phyloP scores from a whole-genome alignment of 2,888 invertebrate species.

The Cenopis cana region DNA sequence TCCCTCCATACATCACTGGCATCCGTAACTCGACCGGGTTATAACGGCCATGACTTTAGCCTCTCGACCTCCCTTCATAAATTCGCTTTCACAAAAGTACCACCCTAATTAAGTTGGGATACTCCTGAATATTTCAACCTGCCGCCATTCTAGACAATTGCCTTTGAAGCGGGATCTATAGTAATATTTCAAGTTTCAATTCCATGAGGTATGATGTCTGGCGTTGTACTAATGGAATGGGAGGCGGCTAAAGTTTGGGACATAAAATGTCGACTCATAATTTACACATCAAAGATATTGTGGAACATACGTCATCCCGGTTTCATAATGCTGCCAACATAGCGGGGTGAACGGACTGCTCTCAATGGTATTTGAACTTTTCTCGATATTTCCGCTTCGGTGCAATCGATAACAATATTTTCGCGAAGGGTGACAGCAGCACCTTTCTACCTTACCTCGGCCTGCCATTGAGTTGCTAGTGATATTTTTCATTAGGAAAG shows the following conservation, averaged over 20 bases:
- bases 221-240: constrained; percentile 31
- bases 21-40: constrained; percentile 60
- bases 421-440: constrained; percentile 54
- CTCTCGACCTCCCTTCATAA: constrained; percentile 64
- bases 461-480: constrained; percentile 19
- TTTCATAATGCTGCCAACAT: constrained; percentile 10
- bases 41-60: constrained; percentile 66
- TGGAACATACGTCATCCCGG: constrained; percentile 17
- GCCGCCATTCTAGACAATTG: constrained; percentile 53
- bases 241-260: constrained; percentile 14
- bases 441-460: constrained; percentile 27
- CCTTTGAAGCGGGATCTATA: constrained; percentile 57
- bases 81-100: constrained; percentile 67
- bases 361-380: constrained; percentile 57
- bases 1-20: constrained; percentile 70
- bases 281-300: constrained; percentile 47
- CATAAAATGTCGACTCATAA: constrained; percentile 21
- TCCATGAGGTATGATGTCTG: constrained; percentile 35
- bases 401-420: constrained; percentile 70
- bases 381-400: constrained; percentile 63
- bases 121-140: constrained; percentile 70
- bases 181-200: constrained; percentile 59
- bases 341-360: constrained; percentile 53
- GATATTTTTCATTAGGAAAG: constrained; percentile 61
- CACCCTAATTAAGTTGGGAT: constrained; percentile 72